A percentile compares a stretch with the other conserved stretches of the same genome.
phyloP scores from a whole-genome alignment of 2,113 vertebrate genomes.

The Mormyrus iriodes region DNA sequence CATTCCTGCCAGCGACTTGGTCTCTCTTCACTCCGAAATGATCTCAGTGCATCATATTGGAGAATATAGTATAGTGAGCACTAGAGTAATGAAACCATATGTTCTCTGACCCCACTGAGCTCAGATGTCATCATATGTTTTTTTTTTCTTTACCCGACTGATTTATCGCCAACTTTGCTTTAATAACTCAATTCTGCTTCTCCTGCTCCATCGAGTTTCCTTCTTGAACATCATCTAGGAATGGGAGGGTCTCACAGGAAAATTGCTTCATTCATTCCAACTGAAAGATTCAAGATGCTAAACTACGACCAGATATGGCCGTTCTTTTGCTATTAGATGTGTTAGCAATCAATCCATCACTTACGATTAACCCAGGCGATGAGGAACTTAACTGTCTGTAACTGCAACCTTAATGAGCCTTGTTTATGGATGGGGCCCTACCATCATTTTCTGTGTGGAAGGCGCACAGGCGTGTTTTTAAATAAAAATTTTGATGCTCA shows the following conservation, averaged over 20 bases:
- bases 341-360: neutral
- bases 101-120: slow-evolving; percentile 35
- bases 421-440: neutral
- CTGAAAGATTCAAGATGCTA: slow-evolving; percentile 33
- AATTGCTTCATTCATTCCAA: slow-evolving; percentile 34
- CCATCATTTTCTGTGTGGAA: neutral
- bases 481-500: neutral
- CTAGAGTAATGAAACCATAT: slow-evolving; percentile 33
- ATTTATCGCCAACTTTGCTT: slow-evolving; percentile 40
- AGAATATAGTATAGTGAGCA: neutral
- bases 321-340: slow-evolving; percentile 23
- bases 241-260: slow-evolving; percentile 28
- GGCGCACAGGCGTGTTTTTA: neutral
- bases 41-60: neutral
- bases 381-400: neutral
- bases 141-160: slow-evolving; percentile 27
- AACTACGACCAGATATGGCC: slow-evolving; percentile 9
- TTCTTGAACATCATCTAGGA: slow-evolving; percentile 18
- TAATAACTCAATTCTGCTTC: slow-evolving; percentile 36
- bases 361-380: neutral
- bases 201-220: slow-evolving; percentile 35
- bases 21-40: neutral
- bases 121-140: slow-evolving; percentile 22
- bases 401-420: neutral
- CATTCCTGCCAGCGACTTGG: neutral